Evolutionary conservation across 2,113 vertebrate genomes (phyloP).

Genomic region (Oriolus oriolus): DNA sequence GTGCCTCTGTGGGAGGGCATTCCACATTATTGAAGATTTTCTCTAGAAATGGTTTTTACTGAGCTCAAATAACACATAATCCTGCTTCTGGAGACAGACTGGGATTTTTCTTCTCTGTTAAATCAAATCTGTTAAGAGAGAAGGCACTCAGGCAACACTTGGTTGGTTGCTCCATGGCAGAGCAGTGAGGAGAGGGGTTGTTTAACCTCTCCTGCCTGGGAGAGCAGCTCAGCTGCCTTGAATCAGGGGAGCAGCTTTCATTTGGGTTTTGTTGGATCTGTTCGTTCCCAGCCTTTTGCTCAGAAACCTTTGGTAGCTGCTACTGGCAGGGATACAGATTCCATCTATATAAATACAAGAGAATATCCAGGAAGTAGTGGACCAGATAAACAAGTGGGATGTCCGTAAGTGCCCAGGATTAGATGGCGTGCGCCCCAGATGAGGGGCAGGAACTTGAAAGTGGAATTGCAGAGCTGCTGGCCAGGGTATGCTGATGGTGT

Average conservation of each 20-base stretch:
- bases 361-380: not conserved
- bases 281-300: not conserved
- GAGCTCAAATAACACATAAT: not conserved
- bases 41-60: not conserved
- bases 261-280: not conserved
- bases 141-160: not conserved
- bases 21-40: not conserved
- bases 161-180: not conserved
- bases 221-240: not conserved
- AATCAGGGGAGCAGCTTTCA: not conserved
- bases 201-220: not conserved
- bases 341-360: not conserved
- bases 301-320: not conserved
- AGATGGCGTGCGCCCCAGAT: not conserved
- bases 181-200: not conserved
- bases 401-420: not conserved
- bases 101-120: not conserved
- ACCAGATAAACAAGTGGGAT: conserved; percentile 1
- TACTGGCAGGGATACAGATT: not conserved
- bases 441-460: not conserved
- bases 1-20: not conserved
- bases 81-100: not conserved
- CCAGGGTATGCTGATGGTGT: not conserved
- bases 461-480: not conserved
- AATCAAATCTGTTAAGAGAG: not conserved